phyloP scores from a whole-genome alignment of 2,888 invertebrate genomes.

The Shargacucullia verbasci region DNA sequence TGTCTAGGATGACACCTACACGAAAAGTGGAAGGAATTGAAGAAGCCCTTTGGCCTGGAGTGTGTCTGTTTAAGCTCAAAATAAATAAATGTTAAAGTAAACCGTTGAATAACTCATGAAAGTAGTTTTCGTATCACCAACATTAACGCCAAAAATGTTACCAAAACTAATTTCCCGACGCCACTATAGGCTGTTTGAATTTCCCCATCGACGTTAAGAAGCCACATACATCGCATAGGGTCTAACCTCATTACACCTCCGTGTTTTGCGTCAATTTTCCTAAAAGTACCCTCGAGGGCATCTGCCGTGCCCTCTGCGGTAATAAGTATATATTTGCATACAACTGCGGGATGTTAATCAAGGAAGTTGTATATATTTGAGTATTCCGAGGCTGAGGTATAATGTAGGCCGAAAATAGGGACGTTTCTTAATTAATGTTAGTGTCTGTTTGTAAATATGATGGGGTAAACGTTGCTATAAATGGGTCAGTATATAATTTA shows the following conservation, averaged over 20 bases:
- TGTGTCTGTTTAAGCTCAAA: too few relatives aligned
- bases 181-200: conserved; percentile 36
- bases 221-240: conserved; percentile 48
- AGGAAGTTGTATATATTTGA: conserved; percentile 62
- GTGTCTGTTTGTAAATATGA: conserved; percentile 18
- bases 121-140: too few relatives aligned
- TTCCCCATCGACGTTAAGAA: conserved; percentile 45
- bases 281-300: conserved; percentile 71
- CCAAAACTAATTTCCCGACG: conserved; percentile 37
- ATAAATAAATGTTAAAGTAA: too few relatives aligned
- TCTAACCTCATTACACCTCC: conserved; percentile 68
- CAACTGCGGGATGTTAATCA: conserved; percentile 72
- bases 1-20: too few relatives aligned
- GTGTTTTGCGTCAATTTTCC: conserved; percentile 76
- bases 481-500: too few relatives aligned
- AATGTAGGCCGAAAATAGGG: conserved; percentile 30
- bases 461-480: conserved; percentile 6
- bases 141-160: conserved; percentile 12
- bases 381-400: conserved; percentile 44
- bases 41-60: too few relatives aligned
- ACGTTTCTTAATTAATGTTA: conserved; percentile 44
- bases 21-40: too few relatives aligned
- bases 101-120: too few relatives aligned
- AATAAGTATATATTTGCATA: conserved; percentile 71
- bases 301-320: conserved; percentile 59